Evolutionary conservation across 2,888 invertebrate species (phyloP).

Genomic region (Tiphia femorata): DNA sequence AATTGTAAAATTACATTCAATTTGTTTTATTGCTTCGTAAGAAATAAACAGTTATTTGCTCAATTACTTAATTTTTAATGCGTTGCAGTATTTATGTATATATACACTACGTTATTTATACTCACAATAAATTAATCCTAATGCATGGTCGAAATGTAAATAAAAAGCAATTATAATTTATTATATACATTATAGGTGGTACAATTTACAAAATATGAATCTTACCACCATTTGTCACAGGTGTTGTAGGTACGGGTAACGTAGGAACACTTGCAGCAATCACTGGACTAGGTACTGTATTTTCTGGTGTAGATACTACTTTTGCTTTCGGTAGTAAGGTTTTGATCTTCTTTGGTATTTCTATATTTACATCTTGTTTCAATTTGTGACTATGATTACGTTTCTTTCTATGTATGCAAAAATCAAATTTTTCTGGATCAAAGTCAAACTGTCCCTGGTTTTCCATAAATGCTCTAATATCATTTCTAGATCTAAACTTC

Average conservation of each 20-base stretch:
- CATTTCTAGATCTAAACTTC: conserved; percentile 74
- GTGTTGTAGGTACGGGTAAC: conserved; percentile 30
- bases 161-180: conserved; percentile 3
- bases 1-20: conserved; percentile 6
- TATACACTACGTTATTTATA: conserved; percentile 22
- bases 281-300: conserved; percentile 22
- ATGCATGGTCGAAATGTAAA: conserved; percentile 8
- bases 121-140: conserved; percentile 60
- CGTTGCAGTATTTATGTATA: not conserved
- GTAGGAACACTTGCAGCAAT: conserved; percentile 21
- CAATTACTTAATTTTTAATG: too few relatives aligned
- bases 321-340: conserved; percentile 63
- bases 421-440: conserved; percentile 74
- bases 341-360: conserved; percentile 61
- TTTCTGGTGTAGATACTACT: conserved; percentile 32
- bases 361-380: conserved; percentile 45
- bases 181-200: not conserved
- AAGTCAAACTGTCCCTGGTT: conserved; percentile 67
- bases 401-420: conserved; percentile 72
- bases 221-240: conserved; percentile 53
- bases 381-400: conserved; percentile 43
- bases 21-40: too few relatives aligned
- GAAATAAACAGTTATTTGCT: too few relatives aligned
- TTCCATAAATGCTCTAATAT: conserved; percentile 71
- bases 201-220: not conserved